Evolutionary conservation across 2,113 vertebrate genomes (phyloP), one percentile per base, ranked within the genome.

Genomic region (Ochotona curzoniae): DNA sequence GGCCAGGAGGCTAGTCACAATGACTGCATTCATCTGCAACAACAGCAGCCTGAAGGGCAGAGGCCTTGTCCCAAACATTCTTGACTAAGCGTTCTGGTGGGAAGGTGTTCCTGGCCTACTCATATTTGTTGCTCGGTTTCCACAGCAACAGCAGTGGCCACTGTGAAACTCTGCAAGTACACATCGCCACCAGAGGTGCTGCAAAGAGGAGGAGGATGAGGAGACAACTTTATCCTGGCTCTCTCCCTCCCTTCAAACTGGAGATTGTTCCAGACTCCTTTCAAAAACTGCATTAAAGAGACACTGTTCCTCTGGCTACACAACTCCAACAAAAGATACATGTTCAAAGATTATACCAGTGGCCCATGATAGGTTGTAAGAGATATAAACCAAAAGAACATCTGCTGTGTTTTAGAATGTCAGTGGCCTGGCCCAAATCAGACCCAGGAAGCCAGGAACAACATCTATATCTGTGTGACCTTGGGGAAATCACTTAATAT

Each of bases 91-190:
- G 98, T 57, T 99, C 98, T 97, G 96, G 84, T 97, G 97, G 97
- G 98, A 99, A 99, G 98, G 99, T 99, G 98, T 98, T 98, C 98
- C 98, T 86, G 86, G 98, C 97, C 95, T 98, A 97, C 97, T 99
- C 98, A 98, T 99, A 99, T 99, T 99, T 99, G 99, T 99, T 99
- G 97, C 97, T 98, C 75, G 90, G 97, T 99, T 97, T 97, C 98
- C 98, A 98, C 91, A 97, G 98, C 97, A 99, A 99, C 98, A 84
- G 92, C 97, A 26, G 97, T 97, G 97, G 96, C 96, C 97, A 95
- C 75, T 94, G 94, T 98, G 98, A 98, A 98, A 98, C 98, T 97
- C 96, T 96, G 96, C 98, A 98, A 98, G 96, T 82, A 75, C 87
- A 93, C 96, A 95, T 97, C 1, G 78, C 98, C 98, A 97, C 75